These are phyloP conservation scores for Gymnoscopelus microlampas DNA, from an alignment of 2,797 vertebrate species.

Conservation along the genomic window DNA sequence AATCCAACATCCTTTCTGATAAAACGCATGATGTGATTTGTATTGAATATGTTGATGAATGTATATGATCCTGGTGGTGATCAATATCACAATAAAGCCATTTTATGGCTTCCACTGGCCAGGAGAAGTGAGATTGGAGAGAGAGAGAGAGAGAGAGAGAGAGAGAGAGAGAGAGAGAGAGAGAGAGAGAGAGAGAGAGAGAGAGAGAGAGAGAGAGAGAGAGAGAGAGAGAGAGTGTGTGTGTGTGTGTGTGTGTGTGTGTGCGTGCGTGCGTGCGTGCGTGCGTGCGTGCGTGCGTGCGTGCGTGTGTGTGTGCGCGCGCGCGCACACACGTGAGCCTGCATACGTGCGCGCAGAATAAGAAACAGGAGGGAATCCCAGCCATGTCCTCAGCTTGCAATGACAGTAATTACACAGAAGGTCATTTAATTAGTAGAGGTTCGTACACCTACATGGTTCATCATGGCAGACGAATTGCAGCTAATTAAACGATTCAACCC, in stretches of 20 bases:
- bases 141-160: not conserved
- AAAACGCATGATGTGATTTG: not conserved
- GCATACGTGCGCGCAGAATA: not conserved
- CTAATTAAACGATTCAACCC: conserved; percentile 75
- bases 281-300: too few relatives aligned
- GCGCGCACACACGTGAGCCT: too few relatives aligned
- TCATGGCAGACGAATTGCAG: conserved; percentile 41
- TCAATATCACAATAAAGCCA: not conserved
- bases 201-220: not conserved
- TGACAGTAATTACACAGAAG: conserved; percentile 76
- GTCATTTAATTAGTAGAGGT: conserved; percentile 73
- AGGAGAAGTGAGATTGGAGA: not conserved
- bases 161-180: not conserved
- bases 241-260: too few relatives aligned
- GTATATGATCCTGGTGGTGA: too few relatives aligned
- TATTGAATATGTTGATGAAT: too few relatives aligned
- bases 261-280: too few relatives aligned
- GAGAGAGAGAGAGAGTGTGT: too few relatives aligned
- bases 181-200: not conserved
- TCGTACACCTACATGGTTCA: conserved; percentile 55
- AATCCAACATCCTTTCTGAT: conserved; percentile 7
- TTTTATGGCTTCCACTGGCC: conserved; percentile 9
- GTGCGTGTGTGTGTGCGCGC: too few relatives aligned
- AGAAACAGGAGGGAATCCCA: conserved; percentile 21
- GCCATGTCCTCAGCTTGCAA: conserved; percentile 51